Conservation (phyloP, 35 echinoderm and acorn worm species). For the Stichopus chloronotus region DNA sequence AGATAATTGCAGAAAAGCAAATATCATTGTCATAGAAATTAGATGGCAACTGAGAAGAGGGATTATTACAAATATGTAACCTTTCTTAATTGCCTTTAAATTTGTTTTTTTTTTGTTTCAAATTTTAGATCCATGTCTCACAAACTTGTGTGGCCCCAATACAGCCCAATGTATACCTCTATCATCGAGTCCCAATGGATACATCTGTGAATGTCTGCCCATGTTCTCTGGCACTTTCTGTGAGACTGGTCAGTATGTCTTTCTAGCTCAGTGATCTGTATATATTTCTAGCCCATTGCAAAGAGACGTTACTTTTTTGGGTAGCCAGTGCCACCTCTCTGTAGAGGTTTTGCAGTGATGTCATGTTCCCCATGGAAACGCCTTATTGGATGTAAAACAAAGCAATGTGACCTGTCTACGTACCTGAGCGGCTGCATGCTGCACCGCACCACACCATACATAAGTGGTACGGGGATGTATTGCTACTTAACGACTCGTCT, state of each 20-base stretch:
- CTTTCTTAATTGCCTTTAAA: neutral
- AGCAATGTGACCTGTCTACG: too few species aligned
- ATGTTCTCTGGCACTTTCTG: conserved; percentile 7
- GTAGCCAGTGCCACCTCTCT: neutral
- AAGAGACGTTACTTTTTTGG: neutral
- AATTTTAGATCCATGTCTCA: conserved; percentile 12
- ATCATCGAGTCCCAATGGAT: neutral
- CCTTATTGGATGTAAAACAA: neutral
- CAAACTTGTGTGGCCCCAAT: conserved; percentile 7
- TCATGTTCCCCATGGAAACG: neutral
- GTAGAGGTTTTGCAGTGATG: neutral
- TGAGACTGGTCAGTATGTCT: conserved; percentile 7
- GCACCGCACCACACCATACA: too few species aligned
- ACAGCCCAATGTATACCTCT: neutral
- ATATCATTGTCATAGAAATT: too few species aligned
- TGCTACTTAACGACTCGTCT: too few species aligned
- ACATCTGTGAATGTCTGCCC: neutral
- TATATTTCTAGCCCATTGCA: neutral
- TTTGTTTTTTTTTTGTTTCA: neutral
- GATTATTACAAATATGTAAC: too few species aligned
- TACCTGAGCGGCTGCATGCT: too few species aligned
- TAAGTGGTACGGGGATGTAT: too few species aligned
- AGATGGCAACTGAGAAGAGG: too few species aligned
- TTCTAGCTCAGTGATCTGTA: neutral
- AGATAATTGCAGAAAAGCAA: too few species aligned